These are phyloP conservation scores for Struthio camelus DNA, from an alignment of 2,113 vertebrate genomes.

Conservation along the genomic window DNA sequence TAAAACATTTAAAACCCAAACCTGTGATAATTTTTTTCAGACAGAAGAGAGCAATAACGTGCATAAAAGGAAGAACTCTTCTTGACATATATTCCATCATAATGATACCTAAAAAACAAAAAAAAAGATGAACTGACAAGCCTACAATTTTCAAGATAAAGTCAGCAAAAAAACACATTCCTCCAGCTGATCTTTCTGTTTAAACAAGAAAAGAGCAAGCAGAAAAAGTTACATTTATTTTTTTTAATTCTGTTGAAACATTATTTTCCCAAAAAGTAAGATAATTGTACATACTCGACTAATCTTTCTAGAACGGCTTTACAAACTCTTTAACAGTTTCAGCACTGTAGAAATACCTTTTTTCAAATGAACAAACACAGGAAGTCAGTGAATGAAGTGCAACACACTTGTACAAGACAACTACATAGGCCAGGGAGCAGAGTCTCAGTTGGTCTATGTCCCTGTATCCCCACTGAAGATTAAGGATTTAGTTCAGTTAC, in stretches of 20 bases:
- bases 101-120: constrained; percentile 67
- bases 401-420: background rate
- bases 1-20: constrained; percentile 35
- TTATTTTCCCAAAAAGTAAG: background rate
- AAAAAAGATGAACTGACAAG: background rate
- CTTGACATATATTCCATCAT: constrained; percentile 75
- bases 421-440: background rate
- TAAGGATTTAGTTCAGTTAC: background rate
- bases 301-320: background rate
- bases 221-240: background rate
- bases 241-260: background rate
- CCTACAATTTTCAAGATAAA: background rate
- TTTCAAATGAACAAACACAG: background rate
- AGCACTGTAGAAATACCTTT: background rate
- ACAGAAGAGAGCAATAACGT: constrained; percentile 67
- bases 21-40: constrained; percentile 54
- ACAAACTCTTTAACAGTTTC: background rate
- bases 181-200: background rate
- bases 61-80: constrained; percentile 68
- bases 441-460: background rate
- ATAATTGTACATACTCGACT: background rate
- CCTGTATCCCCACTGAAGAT: accelerated
- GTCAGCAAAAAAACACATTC: background rate
- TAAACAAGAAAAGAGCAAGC: background rate
- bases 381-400: background rate